Conservation (phyloP, 2,888 invertebrate genomes). For the Cynaeus angustus region DNA sequence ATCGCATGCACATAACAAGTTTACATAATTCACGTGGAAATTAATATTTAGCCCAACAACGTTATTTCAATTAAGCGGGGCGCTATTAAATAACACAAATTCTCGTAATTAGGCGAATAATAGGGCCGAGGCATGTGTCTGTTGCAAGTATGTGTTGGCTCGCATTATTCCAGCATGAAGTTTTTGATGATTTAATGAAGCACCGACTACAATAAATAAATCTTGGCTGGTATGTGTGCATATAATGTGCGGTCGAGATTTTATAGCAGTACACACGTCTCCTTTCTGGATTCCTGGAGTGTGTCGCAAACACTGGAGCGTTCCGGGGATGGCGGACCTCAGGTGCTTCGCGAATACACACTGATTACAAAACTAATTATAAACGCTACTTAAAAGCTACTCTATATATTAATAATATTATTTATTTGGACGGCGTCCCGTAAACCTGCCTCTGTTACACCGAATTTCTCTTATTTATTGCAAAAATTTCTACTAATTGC, state of each 20-base stretch:
- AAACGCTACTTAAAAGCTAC: constrained; percentile 67
- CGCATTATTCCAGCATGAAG: constrained; percentile 35
- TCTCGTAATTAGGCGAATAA: constrained; percentile 48
- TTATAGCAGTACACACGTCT: constrained; percentile 47
- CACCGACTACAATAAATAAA: constrained; percentile 46
- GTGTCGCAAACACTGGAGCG: constrained; percentile 49
- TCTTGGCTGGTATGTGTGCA: constrained; percentile 50
- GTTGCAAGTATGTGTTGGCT: constrained; percentile 34
- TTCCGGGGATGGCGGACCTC: constrained; percentile 56
- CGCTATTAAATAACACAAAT: constrained; percentile 48
- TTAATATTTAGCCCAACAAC: constrained; percentile 43
- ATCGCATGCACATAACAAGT: constrained; percentile 39
- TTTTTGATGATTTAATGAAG: constrained; percentile 50
- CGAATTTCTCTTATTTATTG: constrained; percentile 42
- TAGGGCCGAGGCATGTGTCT: constrained; percentile 40
- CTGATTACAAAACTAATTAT: constrained; percentile 70
- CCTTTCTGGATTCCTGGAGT: constrained; percentile 51
- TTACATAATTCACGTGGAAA: constrained; percentile 44
- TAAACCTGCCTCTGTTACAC: constrained; percentile 31
- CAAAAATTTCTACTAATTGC: constrained; percentile 35
- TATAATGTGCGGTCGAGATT: constrained; percentile 49
- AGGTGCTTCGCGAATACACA: constrained; percentile 65
- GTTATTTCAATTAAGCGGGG: constrained; percentile 46
- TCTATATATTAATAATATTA: constrained; percentile 66
- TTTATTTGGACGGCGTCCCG: constrained; percentile 59